Base-by-base conservation (phyloP, 2,888 invertebrate genomes). In the Metallyticus violacea region DNA sequence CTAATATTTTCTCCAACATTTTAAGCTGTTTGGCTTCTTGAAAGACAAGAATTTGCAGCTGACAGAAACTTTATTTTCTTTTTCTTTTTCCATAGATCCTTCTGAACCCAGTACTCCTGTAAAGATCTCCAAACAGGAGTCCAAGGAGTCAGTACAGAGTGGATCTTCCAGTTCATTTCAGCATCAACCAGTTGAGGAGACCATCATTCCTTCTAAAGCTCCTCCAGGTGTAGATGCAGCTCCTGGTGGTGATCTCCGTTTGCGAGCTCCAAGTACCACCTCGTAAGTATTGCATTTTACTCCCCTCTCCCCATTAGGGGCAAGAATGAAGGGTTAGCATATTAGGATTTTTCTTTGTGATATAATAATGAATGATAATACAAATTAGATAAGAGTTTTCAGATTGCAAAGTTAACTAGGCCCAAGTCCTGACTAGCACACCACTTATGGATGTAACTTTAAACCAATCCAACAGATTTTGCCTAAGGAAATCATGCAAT, bases 241-340 rank as follows among this genome's bases (percentile, higher is more conserved):
- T 27, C 88, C 87, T 83, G 87, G 28, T 87, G 89, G 85, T 85
- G 87, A 83, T 29, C 87, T 92, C n/a, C 89, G 91, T 76, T 92
- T 91, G 87, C 89, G 92, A 87, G 91, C 91, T 76, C 90, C 91
- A 29, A 92, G 91, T 88, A 89, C 89, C 28, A 91, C 91, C 28
- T 91, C 92, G 92, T 92, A 90, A 90, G 91, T 90, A 79, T 76
- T 83, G 80, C 29, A 7, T 78, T 25, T 9, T 78, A 22, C 22
- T 78, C 15, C n/a, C n/a, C n/a, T n/a, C n/a, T n/a, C n/a, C n/a
- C n/a, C n/a, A n/a, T n/a, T n/a, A n/a, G n/a, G n/a, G n/a, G n/a
- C n/a, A n/a, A n/a, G n/a, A n/a, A n/a, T n/a, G n/a, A n/a, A n/a
- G n/a, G n/a, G n/a, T n/a, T n/a, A n/a, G n/a, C n/a, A n/a, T n/a